phyloP scores from a whole-genome alignment of 2,113 vertebrate genomes.

The Thermophis baileyi region DNA sequence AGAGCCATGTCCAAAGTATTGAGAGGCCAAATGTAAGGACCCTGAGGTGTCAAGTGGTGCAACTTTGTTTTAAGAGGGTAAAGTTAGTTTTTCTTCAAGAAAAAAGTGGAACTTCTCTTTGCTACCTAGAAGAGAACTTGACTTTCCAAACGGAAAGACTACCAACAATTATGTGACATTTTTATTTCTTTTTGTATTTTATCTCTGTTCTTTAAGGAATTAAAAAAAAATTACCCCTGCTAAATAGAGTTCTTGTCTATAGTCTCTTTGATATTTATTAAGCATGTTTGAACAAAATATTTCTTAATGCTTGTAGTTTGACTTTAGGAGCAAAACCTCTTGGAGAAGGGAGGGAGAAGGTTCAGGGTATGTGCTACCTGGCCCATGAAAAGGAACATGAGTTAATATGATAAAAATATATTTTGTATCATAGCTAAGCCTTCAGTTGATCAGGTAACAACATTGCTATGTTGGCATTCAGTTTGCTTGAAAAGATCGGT shows the following conservation, averaged over 20 bases:
- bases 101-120: conserved; percentile 39
- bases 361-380: conserved; percentile 22
- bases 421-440: conserved; percentile 57
- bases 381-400: conserved; percentile 44
- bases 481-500: conserved; percentile 57
- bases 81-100: conserved; percentile 35
- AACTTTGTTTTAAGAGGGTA: conserved; percentile 22
- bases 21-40: neutral
- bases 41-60: neutral
- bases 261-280: neutral
- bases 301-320: neutral
- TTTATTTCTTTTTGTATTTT: neutral
- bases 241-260: neutral
- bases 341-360: neutral
- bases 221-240: rapidly evolving
- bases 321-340: neutral
- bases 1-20: neutral
- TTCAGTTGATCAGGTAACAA: conserved; percentile 63
- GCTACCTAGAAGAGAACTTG: neutral
- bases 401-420: conserved; percentile 64
- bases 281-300: neutral
- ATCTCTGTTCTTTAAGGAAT: neutral
- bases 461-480: conserved; percentile 62
- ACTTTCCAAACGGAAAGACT: neutral
- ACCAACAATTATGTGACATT: conserved; percentile 8